Evolutionary conservation across 2,113 vertebrate genomes (phyloP), one percentile per base, ranked within the genome.

Genomic region (Alethe diademata): DNA sequence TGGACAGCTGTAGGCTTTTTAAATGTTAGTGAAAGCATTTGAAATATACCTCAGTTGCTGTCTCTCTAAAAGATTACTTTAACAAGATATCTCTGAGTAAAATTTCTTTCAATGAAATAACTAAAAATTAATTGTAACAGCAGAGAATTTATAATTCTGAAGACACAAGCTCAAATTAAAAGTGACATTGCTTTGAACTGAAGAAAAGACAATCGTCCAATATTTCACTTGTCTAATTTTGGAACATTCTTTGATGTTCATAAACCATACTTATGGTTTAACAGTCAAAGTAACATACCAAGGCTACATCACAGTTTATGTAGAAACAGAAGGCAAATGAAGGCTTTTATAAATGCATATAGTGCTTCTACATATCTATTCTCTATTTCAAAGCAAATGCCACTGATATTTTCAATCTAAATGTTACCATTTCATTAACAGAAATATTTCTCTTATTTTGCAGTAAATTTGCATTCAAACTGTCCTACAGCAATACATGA

Each of bases 21-120:
- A 91, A 54, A 94, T 61, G 61, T 96, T 93, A 92, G 85, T 71
- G 72, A 92, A 94, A 92, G 62, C 53, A 86, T 89, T 64, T 85
- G 56, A 95, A 92, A 95, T 94, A 91, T 88, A 91, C 89, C 86
- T 86, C 95, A 94, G 82, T 79, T 96, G 95, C 94, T 42, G 61
- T 43, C 36, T 71, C 65, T 81, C 78, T 72, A 45, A 91, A 91
- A 69, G 25, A 84, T 36, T 40, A 35, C 62, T 79, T 88, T 86
- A 90, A 87, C 7, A 57, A 58, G 38, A 0, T 69, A 51, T 45
- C 25, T 78, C 31, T 2, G 0, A 87, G 38, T 42, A 75, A 65
- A 42, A 72, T 85, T 53, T 89, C 11, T 76, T 73, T 33, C 35
- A 67, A 25, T 24, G 8, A 38, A 88, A 60, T 69, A 40, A 42